These are phyloP conservation scores for Pantherophis guttatus DNA, from an alignment of 2,113 vertebrate genomes.

Conservation along the genomic window DNA sequence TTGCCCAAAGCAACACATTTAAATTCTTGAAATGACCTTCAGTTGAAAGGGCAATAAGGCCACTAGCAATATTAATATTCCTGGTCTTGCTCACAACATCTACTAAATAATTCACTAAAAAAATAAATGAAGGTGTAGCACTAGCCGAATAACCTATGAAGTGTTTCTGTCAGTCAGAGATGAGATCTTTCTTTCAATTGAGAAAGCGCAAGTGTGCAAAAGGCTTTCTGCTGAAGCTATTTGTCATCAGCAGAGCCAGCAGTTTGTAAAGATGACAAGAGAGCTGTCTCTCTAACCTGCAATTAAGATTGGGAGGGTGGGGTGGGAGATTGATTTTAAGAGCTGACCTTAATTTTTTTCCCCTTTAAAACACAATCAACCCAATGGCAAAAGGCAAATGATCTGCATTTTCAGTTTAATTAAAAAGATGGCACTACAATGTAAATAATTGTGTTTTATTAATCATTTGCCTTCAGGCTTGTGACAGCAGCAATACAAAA, in stretches of 20 bases:
- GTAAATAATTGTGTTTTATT: slow-evolving; percentile 79
- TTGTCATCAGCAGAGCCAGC: slow-evolving; percentile 44
- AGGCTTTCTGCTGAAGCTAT: slow-evolving; percentile 24
- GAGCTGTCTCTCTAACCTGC: slow-evolving; percentile 48
- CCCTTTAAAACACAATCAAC: slow-evolving; percentile 46
- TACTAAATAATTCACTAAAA: not conserved
- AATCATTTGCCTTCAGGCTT: slow-evolving; percentile 74
- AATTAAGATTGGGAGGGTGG: slow-evolving; percentile 42
- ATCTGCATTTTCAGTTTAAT: slow-evolving; percentile 70
- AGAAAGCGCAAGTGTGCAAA: slow-evolving; percentile 2
- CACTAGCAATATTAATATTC: slow-evolving; percentile 2
- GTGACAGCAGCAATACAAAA: slow-evolving; percentile 65
- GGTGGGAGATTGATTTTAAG: slow-evolving; percentile 28
- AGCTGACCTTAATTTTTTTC: slow-evolving; percentile 52
- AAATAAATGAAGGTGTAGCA: slow-evolving; percentile 15
- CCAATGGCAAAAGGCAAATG: slow-evolving; percentile 45
- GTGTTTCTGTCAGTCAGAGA: not conserved
- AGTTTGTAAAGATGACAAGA: slow-evolving; percentile 50
- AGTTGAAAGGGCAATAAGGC: not conserved
- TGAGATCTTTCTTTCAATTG: slow-evolving; percentile 17
- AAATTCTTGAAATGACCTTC: not conserved
- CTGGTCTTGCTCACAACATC: not conserved
- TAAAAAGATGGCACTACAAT: slow-evolving; percentile 70
- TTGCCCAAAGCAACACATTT: not conserved
- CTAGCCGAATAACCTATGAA: slow-evolving; percentile 10